phyloP scores from a whole-genome alignment of 2,797 vertebrate species.

The Gobionotothen gibberifrons region DNA sequence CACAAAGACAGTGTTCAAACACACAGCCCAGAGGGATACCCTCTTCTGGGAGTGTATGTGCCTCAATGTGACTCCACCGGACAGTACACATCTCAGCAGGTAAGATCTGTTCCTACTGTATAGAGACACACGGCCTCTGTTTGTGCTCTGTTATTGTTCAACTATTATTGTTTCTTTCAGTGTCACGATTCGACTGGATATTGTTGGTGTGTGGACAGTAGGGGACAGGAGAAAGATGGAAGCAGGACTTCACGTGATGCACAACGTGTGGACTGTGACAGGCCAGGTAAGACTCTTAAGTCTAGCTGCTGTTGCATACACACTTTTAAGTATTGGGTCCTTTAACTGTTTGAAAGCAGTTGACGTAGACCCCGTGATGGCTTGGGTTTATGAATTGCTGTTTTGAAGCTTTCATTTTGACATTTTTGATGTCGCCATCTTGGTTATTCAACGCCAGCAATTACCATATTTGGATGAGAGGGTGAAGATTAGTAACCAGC shows the following conservation, averaged over 20 bases:
- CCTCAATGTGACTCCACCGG: slow-evolving; percentile 80
- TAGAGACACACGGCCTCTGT: neutral
- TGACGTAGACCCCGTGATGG: too few species aligned
- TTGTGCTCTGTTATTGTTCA: neutral
- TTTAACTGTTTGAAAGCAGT: too few species aligned
- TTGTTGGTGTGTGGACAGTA: slow-evolving; percentile 89
- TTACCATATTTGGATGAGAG: too few species aligned
- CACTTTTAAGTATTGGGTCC: neutral
- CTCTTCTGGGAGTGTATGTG: slow-evolving; percentile 54
- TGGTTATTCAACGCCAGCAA: too few species aligned
- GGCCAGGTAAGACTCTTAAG: slow-evolving; percentile 75
- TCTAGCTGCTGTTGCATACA: neutral
- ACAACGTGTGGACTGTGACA: slow-evolving; percentile 69
- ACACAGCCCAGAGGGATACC: slow-evolving; percentile 49
- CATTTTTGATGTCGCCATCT: too few species aligned
- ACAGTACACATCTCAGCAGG: slow-evolving; percentile 78
- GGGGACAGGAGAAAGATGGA: slow-evolving; percentile 83
- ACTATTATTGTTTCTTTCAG: slow-evolving; percentile 46
- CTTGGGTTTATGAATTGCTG: too few species aligned
- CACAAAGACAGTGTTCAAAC: slow-evolving; percentile 71
- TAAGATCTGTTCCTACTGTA: slow-evolving; percentile 39
- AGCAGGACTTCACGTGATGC: slow-evolving; percentile 75
- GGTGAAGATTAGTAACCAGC: too few species aligned
- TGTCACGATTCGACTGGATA: slow-evolving; percentile 86
- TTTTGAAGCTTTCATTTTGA: too few species aligned